A percentile compares a stretch with the other conserved stretches of the same genome.
Conservation (phyloP, 2,113 vertebrate species). For the Pampusana beccarii region DNA sequence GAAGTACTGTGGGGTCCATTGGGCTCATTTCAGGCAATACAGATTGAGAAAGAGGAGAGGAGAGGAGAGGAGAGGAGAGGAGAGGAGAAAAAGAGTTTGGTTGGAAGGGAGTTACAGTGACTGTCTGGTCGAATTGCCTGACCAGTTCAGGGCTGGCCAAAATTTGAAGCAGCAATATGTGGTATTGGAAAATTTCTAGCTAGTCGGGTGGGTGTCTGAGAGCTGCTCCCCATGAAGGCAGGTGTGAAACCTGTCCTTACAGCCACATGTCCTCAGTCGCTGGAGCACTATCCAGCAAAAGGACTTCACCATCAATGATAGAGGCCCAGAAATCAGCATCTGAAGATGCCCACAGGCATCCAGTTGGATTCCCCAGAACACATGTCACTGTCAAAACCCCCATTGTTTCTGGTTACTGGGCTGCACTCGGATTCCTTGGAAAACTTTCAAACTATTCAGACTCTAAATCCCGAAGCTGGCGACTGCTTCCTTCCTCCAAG, state of each 20-base stretch:
- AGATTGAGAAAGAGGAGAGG: not conserved
- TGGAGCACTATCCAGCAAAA: not conserved
- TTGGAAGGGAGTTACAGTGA: too few species aligned
- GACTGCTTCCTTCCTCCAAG: too few species aligned
- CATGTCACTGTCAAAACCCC: not conserved
- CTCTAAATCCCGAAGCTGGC: not conserved
- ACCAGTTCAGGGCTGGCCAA: too few species aligned
- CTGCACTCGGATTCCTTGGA: not conserved
- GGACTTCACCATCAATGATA: too few species aligned
- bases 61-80: too few species aligned
- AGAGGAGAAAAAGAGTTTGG: too few species aligned
- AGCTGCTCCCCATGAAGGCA: not conserved
- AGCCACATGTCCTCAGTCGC: rapidly evolving
- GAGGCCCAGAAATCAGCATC: not conserved
- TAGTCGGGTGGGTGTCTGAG: not conserved
- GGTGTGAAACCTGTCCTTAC: not conserved
- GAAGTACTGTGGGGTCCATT: rapidly evolving
- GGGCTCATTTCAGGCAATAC: not conserved
- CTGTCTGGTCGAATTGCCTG: too few species aligned
- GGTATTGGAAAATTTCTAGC: not conserved
- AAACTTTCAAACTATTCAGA: too few species aligned
- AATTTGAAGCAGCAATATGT: not conserved
- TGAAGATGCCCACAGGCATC: not conserved
- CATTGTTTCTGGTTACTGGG: not conserved
- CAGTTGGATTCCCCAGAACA: not conserved